A percentile compares a stretch with the other conserved stretches of the same genome.
These are phyloP conservation scores for Caenorhabditis sp. DNA, from an alignment of 2,888 invertebrate genomes.

Conservation along the genomic window DNA sequence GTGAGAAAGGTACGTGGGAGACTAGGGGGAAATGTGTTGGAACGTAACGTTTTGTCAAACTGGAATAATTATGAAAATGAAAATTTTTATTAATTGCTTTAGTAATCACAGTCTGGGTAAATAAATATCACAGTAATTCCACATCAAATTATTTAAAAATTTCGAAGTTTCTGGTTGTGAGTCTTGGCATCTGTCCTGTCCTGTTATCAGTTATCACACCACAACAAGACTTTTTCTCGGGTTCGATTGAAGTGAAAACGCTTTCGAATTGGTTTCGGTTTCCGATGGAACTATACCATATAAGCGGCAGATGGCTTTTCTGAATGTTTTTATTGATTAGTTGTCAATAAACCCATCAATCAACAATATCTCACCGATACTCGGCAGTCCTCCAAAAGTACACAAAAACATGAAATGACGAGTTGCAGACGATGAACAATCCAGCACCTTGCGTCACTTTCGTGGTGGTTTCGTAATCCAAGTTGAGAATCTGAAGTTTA, in stretches of 20 bases:
- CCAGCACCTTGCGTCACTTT: conserved; percentile 60
- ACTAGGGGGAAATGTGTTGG: too few relatives aligned
- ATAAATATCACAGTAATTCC: too few relatives aligned
- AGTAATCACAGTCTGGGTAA: too few relatives aligned
- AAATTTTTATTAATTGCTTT: too few relatives aligned
- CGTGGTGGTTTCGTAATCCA: not conserved
- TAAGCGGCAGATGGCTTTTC: conserved; percentile 33
- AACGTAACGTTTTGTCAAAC: too few relatives aligned
- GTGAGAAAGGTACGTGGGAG: too few relatives aligned
- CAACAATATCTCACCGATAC: conserved; percentile 66
- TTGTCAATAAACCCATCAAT: not conserved
- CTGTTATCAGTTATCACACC: too few relatives aligned
- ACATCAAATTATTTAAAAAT: too few relatives aligned
- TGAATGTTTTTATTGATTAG: conserved; percentile 9
- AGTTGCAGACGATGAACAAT: conserved; percentile 70
- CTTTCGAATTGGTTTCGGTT: conserved; percentile 8
- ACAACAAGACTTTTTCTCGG: not conserved
- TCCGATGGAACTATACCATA: not conserved
- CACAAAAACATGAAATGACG: conserved; percentile 65
- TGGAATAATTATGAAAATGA: too few relatives aligned
- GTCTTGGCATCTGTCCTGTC: too few relatives aligned
- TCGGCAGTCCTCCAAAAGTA: conserved; percentile 70
- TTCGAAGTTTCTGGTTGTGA: too few relatives aligned
- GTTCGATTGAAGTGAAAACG: not conserved
- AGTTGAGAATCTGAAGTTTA: too few relatives aligned